Conservation (phyloP, 2,113 vertebrate species). For the Engraulis encrasicolus region DNA sequence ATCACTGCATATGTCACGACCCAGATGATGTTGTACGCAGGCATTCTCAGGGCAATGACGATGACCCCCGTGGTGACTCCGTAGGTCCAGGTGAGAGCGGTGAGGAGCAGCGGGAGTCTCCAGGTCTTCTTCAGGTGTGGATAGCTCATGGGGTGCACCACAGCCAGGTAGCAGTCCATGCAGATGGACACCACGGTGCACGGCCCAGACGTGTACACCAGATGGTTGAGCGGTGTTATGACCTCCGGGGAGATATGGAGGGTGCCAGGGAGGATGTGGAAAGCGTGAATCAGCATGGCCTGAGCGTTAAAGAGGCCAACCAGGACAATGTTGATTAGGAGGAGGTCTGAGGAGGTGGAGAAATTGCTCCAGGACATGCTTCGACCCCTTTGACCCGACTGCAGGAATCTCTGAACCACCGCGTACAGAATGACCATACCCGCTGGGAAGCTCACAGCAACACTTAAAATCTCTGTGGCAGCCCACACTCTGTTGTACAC, state of each 20-base stretch:
- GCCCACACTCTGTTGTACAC: neutral
- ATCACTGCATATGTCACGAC: neutral
- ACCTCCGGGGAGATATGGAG: neutral
- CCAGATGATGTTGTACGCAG: neutral
- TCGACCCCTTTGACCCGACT: neutral
- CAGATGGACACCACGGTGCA: conserved; percentile 32
- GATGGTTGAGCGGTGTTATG: too few relatives aligned
- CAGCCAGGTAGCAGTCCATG: conserved; percentile 38
- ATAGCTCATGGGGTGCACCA: conserved; percentile 40
- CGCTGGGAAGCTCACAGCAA: neutral
- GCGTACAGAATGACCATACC: neutral
- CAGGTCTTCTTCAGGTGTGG: conserved; percentile 8
- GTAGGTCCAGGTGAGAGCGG: conserved; percentile 30
- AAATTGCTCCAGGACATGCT: neutral
- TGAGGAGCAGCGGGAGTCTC: neutral
- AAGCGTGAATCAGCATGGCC: neutral
- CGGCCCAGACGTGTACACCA: conserved; percentile 16
- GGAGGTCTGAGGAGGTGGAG: neutral
- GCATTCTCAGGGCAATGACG: neutral
- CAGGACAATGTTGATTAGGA: neutral
- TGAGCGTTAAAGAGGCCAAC: neutral
- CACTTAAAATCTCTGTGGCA: neutral
- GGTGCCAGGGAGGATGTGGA: neutral
- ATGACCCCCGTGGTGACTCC: neutral
- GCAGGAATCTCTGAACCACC: neutral